A percentile compares a stretch with the other conserved stretches of the same genome.
Evolutionary conservation across 2,113 vertebrate species (phyloP).

Genomic region (Microcebus griseorufus): DNA sequence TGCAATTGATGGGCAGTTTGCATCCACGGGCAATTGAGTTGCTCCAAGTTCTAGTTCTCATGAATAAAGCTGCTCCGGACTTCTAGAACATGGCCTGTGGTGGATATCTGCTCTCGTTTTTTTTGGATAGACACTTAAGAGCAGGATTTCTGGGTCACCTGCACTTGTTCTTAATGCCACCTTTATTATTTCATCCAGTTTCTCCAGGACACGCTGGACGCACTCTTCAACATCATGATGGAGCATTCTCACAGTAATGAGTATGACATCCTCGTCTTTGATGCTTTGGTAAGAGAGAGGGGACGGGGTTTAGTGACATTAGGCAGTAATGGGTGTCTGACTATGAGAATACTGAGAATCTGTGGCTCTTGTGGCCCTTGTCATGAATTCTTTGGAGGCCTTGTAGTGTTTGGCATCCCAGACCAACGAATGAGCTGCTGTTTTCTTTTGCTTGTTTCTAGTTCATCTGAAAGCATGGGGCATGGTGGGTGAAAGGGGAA

Average conservation of each 20-base stretch:
- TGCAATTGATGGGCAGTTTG: not conserved
- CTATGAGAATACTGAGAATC: not conserved
- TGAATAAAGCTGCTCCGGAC: not conserved
- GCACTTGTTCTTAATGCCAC: not conserved
- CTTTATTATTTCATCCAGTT: slow-evolving; percentile 85
- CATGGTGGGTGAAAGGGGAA: not conserved
- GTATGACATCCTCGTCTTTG: slow-evolving; percentile 98
- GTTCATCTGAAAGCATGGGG: not conserved
- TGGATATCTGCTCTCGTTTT: not conserved
- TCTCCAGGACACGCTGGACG: slow-evolving; percentile 96
- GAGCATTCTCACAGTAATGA: slow-evolving; percentile 95
- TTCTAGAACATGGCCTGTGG: not conserved
- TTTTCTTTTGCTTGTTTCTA: not conserved
- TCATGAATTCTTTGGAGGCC: not conserved
- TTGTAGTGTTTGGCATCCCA: not conserved
- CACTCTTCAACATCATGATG: slow-evolving; percentile 99
- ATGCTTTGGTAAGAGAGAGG: slow-evolving; percentile 93
- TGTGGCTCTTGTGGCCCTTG: not conserved
- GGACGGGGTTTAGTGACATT: not conserved
- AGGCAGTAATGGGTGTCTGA: not conserved
- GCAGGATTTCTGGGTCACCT: not conserved
- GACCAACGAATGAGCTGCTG: not conserved
- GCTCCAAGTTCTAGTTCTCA: not conserved
- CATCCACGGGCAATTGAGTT: not conserved
- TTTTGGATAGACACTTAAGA: not conserved